A percentile compares a stretch with the other conserved stretches of the same genome.
These are phyloP conservation scores for Brachypalpus laphriformis DNA, from an alignment of 2,888 invertebrate species.

Conservation along the genomic window DNA sequence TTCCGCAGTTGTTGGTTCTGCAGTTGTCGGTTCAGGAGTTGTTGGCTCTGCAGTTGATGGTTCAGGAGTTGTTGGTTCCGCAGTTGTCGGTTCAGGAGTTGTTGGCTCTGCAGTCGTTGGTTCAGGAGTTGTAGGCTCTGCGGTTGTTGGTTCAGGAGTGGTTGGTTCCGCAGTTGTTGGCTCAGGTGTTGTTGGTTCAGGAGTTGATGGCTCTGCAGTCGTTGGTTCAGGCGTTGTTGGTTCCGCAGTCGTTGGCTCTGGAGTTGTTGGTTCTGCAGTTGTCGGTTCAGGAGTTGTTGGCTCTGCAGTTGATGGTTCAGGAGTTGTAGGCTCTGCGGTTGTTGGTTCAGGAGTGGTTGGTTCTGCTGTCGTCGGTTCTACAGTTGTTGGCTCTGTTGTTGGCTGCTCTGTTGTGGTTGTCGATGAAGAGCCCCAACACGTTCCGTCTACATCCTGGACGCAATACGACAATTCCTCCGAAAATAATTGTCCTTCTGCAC, in stretches of 20 bases:
- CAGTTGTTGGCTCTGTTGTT: too few species aligned
- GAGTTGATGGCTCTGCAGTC: background rate
- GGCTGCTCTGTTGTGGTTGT: background rate
- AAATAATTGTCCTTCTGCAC: conserved; percentile 75
- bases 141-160: background rate
- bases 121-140: background rate
- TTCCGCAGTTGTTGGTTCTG: background rate
- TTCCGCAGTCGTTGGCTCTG: background rate
- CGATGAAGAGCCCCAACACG: conserved; percentile 50
- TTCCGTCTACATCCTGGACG: conserved; percentile 73
- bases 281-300: conserved; percentile 25
- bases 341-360: background rate
- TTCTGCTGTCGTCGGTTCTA: too few species aligned
- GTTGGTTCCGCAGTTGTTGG: conserved; percentile 27
- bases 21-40: background rate
- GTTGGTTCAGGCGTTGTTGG: conserved; percentile 14
- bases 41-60: background rate
- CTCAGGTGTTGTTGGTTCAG: background rate
- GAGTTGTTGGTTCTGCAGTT: background rate
- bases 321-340: background rate
- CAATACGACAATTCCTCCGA: conserved; percentile 68
- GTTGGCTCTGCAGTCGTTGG: background rate
- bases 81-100: background rate
- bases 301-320: background rate
- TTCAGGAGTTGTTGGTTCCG: background rate